A percentile compares a stretch with the other conserved stretches of the same genome.
These are phyloP conservation scores for Cebuella pygmaea DNA, from an alignment of 2,797 vertebrate species.

Conservation along the genomic window DNA sequence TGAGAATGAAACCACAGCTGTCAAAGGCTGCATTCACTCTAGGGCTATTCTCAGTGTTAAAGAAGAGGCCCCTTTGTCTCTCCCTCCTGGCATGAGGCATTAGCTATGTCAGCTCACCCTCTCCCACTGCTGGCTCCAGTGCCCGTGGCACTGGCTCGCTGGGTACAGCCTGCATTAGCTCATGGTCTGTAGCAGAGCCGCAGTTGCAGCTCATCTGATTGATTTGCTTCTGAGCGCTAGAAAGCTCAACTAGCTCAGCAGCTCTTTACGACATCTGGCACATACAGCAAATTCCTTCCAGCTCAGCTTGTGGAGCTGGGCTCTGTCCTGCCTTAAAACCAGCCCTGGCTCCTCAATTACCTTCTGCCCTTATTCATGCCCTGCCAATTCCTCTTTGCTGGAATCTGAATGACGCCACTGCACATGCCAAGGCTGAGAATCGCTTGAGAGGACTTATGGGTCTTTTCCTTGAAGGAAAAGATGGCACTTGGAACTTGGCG, in stretches of 20 bases:
- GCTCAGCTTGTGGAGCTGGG: slow-evolving; percentile 56
- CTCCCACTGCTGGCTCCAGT: slow-evolving; percentile 32
- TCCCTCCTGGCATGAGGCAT: slow-evolving; percentile 50
- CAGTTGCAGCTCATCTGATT: slow-evolving; percentile 68
- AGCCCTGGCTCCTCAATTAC: slow-evolving; percentile 62
- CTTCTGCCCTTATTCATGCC: slow-evolving; percentile 67
- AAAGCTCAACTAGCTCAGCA: slow-evolving; percentile 69
- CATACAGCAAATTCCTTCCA: slow-evolving; percentile 44
- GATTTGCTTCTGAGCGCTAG: slow-evolving; percentile 74
- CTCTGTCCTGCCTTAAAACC: slow-evolving; percentile 63
- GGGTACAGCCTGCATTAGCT: slow-evolving; percentile 41
- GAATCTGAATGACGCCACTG: slow-evolving; percentile 65
- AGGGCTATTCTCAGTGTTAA: slow-evolving; percentile 50
- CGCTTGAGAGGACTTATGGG: slow-evolving; percentile 6
- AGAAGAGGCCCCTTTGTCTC: slow-evolving; percentile 61
- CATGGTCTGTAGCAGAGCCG: slow-evolving; percentile 45
- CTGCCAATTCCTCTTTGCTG: slow-evolving; percentile 62
- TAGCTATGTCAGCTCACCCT: slow-evolving; percentile 1
- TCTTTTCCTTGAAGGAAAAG: slow-evolving; percentile 16
- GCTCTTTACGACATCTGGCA: slow-evolving; percentile 76
- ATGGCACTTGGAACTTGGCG: neutral
- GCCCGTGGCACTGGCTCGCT: slow-evolving; percentile 52
- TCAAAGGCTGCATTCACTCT: slow-evolving; percentile 26
- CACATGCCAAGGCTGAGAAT: slow-evolving; percentile 43
- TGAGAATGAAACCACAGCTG: slow-evolving; percentile 74